Base-by-base conservation (phyloP, 1,140 invertebrate species). In the Diorhabda carinulata region DNA sequence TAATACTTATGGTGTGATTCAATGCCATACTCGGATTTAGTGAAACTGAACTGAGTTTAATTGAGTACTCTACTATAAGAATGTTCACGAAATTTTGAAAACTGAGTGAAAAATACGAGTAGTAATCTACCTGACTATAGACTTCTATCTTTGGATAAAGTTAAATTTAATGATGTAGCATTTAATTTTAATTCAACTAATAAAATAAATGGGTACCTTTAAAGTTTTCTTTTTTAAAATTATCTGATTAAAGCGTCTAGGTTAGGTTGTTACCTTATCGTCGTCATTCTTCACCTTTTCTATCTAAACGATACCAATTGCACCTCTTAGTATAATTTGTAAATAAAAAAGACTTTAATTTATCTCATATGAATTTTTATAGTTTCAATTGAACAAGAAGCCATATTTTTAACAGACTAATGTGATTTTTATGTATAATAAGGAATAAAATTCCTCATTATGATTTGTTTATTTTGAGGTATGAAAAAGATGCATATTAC, bases 151-250 rank as follows among this genome's bases (percentile, higher is more conserved):
- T 8, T 6, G 47, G 47, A 52, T 52, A 52, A 52, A 2, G 47
- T 52, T 52, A n/a, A 52, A 6, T 52, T 4, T 52, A 52, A 52
- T 52, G 47, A 52, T n/a, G 47, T 8, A n/a, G 47, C 47, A 52
- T 52, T 52, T 52, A 52, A 52, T 52, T 52, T 52, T 52, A 52
- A 52, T 52, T 52, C n/a, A 52, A 52, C 6, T 52, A 52, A n/a
- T 52, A n/a, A 52, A 52, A 52, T 52, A 52, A 52, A 52, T 52
- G 47, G 47, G 47, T 4, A n/a, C 47, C 47, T 52, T 52, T 52
- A n/a, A 52, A 52, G 47, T 52, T 52, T 52, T 52, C 47, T n/a
- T 52, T 52, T 52, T 52, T 52, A 6, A n/a, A 52, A 52, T 52
- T 52, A 52, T 52, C 47, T 8, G 47, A 52, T 52, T 8, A 52